Base-by-base conservation (phyloP, 2,113 vertebrate species). In the Oreochromis spilurus region DNA sequence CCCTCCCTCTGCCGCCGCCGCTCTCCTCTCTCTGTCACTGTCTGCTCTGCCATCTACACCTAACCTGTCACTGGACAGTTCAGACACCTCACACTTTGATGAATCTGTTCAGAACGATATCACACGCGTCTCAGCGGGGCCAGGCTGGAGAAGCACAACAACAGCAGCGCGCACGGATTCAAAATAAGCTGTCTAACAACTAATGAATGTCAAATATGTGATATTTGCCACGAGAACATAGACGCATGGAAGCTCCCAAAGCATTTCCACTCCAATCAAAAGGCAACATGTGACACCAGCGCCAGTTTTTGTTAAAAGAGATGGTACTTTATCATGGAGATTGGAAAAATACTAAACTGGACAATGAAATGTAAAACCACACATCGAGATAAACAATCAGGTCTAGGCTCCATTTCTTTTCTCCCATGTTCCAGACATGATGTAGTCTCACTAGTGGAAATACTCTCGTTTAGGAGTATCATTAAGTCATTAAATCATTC, bases 21-120 rank as follows among this genome's bases (percentile, higher is more conserved):
- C 81, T 70, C 84, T 53, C 13, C 70, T 34, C 57, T 81, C 55
- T 16, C 31, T 58, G 19, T n/a, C n/a, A 31, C 57, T 85, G 55
- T 29, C 29, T 65, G 43, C 58, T 60, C 75, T 77, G 79, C 70
- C 83, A 79, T 75, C 78, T 5, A 67, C 67, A 67, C 62, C 72
- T 43, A 65, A 86, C 87, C 87, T 89, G 84, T 84, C 79, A 24
- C 55, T 24, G 62, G 86, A 82, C 65, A 11, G 11, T 53, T 55
- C 84, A 53, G n/a, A 82, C 34, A 82, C 78, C 53, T 67, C 67
- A 29, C 24, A 6, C 82, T 86, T 53, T 58, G 38, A 62, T 40
- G 16, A 72, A 75, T 52, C 36, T 26, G 38, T 11, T 31, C 31
- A 70, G 38, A 84, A 60, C 19, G 4, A 43, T 43, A 70, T 16